Conservation (phyloP, 1,140 invertebrate genomes). For the Ganaspis sp. region DNA sequence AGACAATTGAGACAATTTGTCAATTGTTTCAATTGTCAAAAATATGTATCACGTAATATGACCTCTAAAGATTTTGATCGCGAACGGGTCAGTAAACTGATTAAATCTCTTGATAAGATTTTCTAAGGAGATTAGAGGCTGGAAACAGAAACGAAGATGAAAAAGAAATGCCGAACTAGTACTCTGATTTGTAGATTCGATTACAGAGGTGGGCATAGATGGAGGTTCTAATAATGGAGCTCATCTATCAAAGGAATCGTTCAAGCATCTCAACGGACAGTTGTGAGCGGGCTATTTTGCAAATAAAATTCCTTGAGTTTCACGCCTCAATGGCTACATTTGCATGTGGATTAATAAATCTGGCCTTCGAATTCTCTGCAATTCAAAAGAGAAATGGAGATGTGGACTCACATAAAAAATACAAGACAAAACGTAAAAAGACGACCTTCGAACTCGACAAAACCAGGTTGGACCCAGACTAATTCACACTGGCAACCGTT, state of each 20-base stretch:
- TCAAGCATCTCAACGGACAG: constrained; percentile 13
- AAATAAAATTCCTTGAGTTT: constrained; percentile 15
- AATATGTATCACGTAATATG: neutral
- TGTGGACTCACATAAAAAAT: neutral
- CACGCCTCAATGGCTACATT: constrained; percentile 4
- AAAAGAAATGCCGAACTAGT: neutral
- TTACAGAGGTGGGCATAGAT: neutral
- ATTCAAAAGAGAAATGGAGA: constrained; percentile 25
- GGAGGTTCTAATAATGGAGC: constrained; percentile 11
- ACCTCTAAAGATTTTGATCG: neutral
- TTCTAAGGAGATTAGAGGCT: neutral
- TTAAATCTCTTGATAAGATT: neutral
- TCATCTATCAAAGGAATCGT: constrained; percentile 24
- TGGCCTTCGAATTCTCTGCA: neutral
- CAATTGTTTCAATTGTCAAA: too few species aligned
- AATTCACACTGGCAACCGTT: constrained; percentile 30
- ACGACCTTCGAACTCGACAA: constrained; percentile 11
- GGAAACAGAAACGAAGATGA: neutral
- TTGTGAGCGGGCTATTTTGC: constrained; percentile 10
- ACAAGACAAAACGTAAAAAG: neutral
- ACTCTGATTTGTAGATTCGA: constrained; percentile 5
- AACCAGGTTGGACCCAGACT: constrained; percentile 19
- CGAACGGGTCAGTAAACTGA: neutral
- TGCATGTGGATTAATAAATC: constrained; percentile 27
- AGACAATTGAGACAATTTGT: too few species aligned